Evolutionary conservation across 2,113 vertebrate species (phyloP).

Genomic region (Scatophagus argus): DNA sequence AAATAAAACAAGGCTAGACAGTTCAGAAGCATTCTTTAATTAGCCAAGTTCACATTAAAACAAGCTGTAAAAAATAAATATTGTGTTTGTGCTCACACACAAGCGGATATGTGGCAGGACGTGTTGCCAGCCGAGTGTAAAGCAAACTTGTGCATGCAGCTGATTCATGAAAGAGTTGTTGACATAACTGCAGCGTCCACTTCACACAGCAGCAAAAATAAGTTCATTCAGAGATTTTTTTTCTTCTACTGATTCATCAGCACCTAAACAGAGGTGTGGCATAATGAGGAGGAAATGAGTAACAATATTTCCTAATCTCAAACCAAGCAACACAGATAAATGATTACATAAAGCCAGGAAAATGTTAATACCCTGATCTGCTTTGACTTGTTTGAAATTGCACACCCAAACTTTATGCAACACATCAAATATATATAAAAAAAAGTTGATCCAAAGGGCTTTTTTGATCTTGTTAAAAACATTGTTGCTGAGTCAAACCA

Average conservation of each 20-base stretch:
- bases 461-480: no score
- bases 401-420: constrained; percentile 2
- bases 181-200: constrained; percentile 44
- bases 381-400: constrained; percentile 39
- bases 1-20: neutral
- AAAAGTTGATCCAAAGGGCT: neutral
- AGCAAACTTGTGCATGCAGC: constrained; percentile 18
- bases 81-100: neutral
- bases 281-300: constrained; percentile 15
- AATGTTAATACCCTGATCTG: constrained; percentile 21
- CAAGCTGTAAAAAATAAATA: neutral
- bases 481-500: no score
- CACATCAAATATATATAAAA: neutral
- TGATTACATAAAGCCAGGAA: constrained; percentile 8
- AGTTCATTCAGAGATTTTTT: constrained; percentile 21
- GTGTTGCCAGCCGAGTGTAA: neutral
- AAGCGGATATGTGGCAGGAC: no score
- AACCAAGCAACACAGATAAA: constrained; percentile 9
- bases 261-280: constrained; percentile 25
- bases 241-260: constrained; percentile 24
- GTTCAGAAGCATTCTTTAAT: neutral
- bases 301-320: constrained; percentile 33
- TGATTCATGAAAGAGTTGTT: constrained; percentile 16
- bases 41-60: neutral
- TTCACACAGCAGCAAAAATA: neutral